Percentiles rank a stretch among this genome's conserved stretches.
Conservation (phyloP, 64 coral and sea anemone species). For the Exaiptasia diaphana region DNA sequence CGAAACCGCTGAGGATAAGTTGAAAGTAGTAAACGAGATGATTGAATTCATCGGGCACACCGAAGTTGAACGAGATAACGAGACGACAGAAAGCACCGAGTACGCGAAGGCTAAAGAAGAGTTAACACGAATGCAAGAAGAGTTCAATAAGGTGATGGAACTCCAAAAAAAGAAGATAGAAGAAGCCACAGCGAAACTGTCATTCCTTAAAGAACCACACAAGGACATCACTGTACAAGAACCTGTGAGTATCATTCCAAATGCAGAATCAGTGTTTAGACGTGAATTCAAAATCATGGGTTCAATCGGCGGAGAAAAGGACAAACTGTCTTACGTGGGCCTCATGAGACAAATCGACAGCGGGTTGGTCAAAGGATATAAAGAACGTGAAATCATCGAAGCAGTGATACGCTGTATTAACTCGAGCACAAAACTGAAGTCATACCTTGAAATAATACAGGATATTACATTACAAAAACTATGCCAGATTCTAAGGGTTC, state of each 20-base stretch:
- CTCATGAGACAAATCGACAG: neutral
- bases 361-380: neutral
- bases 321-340: neutral
- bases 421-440: conserved; percentile 18
- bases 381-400: neutral
- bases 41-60: neutral
- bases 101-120: neutral
- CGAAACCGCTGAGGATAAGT: neutral
- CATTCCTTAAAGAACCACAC: neutral
- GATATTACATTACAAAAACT: conserved; percentile 22
- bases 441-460: conserved; percentile 26
- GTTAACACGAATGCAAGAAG: neutral
- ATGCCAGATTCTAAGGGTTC: conserved; percentile 29
- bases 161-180: neutral
- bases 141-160: neutral
- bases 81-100: neutral
- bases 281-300: neutral
- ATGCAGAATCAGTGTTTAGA: neutral
- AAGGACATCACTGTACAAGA: neutral
- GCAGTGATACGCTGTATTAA: neutral
- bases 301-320: neutral
- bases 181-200: neutral
- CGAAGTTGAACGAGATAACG: too few relatives aligned
- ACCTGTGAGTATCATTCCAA: neutral
- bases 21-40: neutral